phyloP scores from a whole-genome alignment of 2,113 vertebrate species.

The Meles meles region DNA sequence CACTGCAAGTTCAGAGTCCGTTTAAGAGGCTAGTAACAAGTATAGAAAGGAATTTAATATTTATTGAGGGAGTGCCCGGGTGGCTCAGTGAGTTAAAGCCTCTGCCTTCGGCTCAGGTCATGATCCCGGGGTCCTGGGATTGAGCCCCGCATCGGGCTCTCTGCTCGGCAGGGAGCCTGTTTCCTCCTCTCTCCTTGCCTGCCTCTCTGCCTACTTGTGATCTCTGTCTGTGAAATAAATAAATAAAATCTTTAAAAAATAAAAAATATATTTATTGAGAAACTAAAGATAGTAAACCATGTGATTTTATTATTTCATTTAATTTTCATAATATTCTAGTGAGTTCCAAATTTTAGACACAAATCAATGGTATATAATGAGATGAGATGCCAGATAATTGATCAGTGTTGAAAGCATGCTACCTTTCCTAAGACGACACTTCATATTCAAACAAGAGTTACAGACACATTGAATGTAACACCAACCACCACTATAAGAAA shows the following conservation, averaged over 20 bases:
- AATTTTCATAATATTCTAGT: constrained; percentile 19
- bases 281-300: background rate
- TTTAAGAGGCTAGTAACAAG: background rate
- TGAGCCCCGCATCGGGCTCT: too few relatives aligned
- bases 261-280: background rate
- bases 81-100: too few relatives aligned
- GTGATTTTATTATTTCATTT: background rate
- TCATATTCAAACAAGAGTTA: background rate
- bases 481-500: background rate
- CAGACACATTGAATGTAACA: background rate
- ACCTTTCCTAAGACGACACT: background rate
- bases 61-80: too few relatives aligned
- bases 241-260: too few relatives aligned
- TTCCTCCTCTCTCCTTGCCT: too few relatives aligned
- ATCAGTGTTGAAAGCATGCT: background rate
- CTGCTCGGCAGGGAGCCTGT: too few relatives aligned
- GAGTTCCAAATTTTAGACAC: background rate
- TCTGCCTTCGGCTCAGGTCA: too few relatives aligned
- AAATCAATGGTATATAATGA: background rate
- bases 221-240: too few relatives aligned
- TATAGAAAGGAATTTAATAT: background rate
- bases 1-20: background rate
- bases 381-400: background rate
- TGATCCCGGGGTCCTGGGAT: too few relatives aligned
- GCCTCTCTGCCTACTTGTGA: too few relatives aligned